Evolutionary conservation across 2,888 invertebrate genomes (phyloP), one percentile per base, ranked within the genome.

Genomic region (Heliconius aoede): DNA sequence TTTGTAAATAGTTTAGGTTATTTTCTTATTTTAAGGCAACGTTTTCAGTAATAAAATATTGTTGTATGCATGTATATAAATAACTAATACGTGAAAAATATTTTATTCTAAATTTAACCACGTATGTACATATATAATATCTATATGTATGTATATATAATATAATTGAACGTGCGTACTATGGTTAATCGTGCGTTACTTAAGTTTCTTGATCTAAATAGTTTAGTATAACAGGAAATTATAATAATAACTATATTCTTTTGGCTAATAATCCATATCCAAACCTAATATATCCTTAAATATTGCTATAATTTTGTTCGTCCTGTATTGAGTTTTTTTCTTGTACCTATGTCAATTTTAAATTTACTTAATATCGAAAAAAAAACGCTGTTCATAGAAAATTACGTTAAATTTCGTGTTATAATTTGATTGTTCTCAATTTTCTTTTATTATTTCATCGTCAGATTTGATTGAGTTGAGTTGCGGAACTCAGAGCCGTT

Each of bases 221-320:
- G 26, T 60, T 4, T 40, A 32, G 55, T 30, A 26, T 11, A 71
- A 71, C n/a, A 28, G 15, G n/a, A 21, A 61, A 69, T 55, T 11
- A n/a, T 21, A 36, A 18, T 65, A 72, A 76, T 40, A 58, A 67
- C 55, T 60, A 40, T 65, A 67, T 76, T 74, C 76, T 74, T 76
- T 64, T 62, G 24, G 32, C 64, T 78, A 76, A 74, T 76, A 13
- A 58, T 67, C 40, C 32, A 74, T 72, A 76, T 78, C 78, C 72
- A 74, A 51, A 74, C 67, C 30, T 58, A 74, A 72, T 78, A 36
- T 71, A 68, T 78, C 62, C 60, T 61, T 30, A 72, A 67, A 69
- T 15, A 15, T 28, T 62, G 4, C 32, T 72, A 69, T 71, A 36
- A 58, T 62, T 26, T 55, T 21, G 24, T 40, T 61, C 72, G 55